phyloP scores from a whole-genome alignment of 2,797 vertebrate species.

The Mormyrus proboscirostris region DNA sequence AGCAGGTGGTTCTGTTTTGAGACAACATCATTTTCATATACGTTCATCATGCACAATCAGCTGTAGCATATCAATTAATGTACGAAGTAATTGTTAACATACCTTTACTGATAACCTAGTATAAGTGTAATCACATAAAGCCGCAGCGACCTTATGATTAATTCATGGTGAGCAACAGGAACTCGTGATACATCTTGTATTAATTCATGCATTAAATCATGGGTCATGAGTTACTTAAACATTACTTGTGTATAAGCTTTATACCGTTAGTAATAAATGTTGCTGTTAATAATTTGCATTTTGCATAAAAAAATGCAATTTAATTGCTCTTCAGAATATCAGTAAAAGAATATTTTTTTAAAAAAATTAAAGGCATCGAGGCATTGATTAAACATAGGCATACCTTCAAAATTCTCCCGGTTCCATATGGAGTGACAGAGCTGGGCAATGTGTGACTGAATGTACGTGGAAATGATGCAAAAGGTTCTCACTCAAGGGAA shows the following conservation, averaged over 20 bases:
- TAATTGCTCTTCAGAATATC: not conserved
- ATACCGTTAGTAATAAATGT: not conserved
- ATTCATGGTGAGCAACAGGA: not conserved
- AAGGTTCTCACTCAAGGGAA: not conserved
- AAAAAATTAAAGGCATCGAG: not conserved
- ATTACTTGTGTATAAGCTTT: not conserved
- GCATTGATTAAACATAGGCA: not conserved
- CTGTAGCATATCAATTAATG: too few species aligned
- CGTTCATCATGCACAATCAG: too few species aligned
- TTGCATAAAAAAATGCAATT: not conserved
- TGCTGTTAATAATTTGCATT: not conserved
- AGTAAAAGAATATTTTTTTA: not conserved
- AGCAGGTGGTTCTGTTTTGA: not conserved
- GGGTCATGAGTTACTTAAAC: not conserved
- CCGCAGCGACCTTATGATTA: not conserved
- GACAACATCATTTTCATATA: not conserved
- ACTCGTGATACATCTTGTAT: not conserved
- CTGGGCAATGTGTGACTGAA: not conserved
- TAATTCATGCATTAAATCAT: not conserved
- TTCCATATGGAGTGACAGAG: not conserved
- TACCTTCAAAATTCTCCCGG: not conserved
- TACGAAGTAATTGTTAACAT: not conserved
- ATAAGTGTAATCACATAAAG: not conserved
- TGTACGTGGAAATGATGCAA: not conserved
- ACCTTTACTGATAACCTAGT: not conserved